These are phyloP conservation scores for Sinosuthora webbiana DNA, from an alignment of 2,113 vertebrate species.

Conservation along the genomic window DNA sequence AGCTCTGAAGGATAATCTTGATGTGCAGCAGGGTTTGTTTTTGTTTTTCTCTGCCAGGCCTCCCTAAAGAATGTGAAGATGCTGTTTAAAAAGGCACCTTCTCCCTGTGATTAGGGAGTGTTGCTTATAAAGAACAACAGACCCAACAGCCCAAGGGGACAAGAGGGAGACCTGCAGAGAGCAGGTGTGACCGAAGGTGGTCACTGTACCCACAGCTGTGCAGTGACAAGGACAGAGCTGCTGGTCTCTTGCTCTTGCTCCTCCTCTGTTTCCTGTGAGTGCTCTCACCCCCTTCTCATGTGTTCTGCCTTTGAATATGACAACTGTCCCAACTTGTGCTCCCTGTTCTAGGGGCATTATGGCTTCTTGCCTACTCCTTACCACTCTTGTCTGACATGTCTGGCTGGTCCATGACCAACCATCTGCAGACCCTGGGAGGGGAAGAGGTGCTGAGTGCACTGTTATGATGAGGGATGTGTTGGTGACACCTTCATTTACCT, in stretches of 20 bases:
- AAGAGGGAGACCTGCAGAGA: not conserved
- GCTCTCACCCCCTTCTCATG: not conserved
- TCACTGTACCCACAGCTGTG: not conserved
- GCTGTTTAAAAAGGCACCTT: not conserved
- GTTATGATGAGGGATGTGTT: not conserved
- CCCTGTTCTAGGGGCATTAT: not conserved
- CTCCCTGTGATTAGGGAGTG: not conserved
- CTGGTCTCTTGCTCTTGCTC: not conserved
- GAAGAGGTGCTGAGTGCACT: not conserved
- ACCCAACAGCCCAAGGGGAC: not conserved
- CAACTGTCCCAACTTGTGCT: not conserved
- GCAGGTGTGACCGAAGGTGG: not conserved
- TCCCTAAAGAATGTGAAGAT: not conserved
- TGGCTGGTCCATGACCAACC: not conserved
- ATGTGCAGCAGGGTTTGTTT: not conserved
- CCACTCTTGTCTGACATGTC: rapidly evolving
- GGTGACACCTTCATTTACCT: not conserved
- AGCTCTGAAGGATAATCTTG: not conserved
- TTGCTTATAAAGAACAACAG: not conserved
- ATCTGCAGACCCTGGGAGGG: not conserved
- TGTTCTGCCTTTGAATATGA: not conserved
- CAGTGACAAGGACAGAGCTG: not conserved
- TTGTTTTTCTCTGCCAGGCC: not conserved
- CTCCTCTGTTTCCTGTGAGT: not conserved
- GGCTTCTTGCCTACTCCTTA: not conserved